Percentiles rank a stretch among this genome's conserved stretches.
Evolutionary conservation across 2,888 invertebrate species (phyloP).

Genomic region (Drosophila atripex): DNA sequence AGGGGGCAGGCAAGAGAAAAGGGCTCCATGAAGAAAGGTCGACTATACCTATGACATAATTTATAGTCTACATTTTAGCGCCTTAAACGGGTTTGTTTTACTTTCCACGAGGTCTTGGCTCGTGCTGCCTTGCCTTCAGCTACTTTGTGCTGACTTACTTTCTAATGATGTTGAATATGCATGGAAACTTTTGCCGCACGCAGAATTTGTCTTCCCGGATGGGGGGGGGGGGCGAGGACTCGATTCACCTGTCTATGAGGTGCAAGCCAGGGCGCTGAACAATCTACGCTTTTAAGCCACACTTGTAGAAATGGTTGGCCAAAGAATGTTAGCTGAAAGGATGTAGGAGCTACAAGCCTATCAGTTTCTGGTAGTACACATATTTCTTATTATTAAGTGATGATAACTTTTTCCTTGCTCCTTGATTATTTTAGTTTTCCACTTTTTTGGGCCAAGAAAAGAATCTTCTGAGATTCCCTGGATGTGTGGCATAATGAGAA

Average conservation of each 20-base stretch:
- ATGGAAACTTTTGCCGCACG: conserved; percentile 69
- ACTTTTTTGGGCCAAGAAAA: conserved; percentile 48
- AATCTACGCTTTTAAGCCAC: conserved; percentile 18
- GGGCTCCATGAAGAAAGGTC: conserved; percentile 20
- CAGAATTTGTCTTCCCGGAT: conserved; percentile 52
- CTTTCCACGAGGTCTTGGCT: conserved; percentile 20
- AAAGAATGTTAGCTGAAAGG: not conserved
- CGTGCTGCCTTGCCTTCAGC: conserved; percentile 37
- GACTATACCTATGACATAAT: conserved; percentile 50
- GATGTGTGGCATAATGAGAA: conserved; percentile 81
- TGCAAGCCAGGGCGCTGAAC: not conserved
- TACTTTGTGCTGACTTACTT: conserved; percentile 78
- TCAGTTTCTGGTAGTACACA: conserved; percentile 6
- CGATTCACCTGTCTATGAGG: conserved; percentile 55
- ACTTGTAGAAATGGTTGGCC: not conserved
- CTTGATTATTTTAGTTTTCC: conserved; percentile 38
- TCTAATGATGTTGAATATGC: conserved; percentile 80
- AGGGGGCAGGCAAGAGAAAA: not conserved
- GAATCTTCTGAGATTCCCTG: conserved; percentile 40
- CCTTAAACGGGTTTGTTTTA: conserved; percentile 31
- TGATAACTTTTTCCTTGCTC: conserved; percentile 50
- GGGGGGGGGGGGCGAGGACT: conserved; percentile 20
- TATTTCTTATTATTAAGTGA: conserved; percentile 33
- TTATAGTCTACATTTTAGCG: conserved; percentile 59
- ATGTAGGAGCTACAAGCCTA: not conserved